Evolutionary conservation across 2,797 vertebrate genomes (phyloP), one percentile per base, ranked within the genome.

Genomic region (Lateolabrax maculatus): DNA sequence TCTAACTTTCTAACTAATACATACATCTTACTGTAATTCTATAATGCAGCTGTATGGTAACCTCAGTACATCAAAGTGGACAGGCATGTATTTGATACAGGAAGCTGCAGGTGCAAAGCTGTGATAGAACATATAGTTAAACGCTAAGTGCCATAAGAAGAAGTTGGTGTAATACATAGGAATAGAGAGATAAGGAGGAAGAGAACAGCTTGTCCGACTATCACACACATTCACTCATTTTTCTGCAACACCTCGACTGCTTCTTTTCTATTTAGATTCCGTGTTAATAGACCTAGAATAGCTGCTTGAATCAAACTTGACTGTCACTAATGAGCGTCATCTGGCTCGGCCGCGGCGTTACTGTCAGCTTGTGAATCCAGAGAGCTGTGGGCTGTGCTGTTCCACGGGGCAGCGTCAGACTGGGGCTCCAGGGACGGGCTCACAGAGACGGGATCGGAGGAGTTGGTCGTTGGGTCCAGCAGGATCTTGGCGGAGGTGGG

Each of bases 331-430:
- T 89, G 86, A 37, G 73, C 39, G 9, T 79, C 58, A 3, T 69
- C 66, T 1, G 81, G 82, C 57, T 85, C 52, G 0, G 44, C 75
- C 44, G 9, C 78, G 0, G 79, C 60, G 55, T 53, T 46, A 2
- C 71, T 78, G 62, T 78, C 71, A 4, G 79, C 62, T 23, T 72
- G 82, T 37, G 84, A 66, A 29, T 85, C 86, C 76, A 71, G 52
- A 1, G 81, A 60, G 69, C 41, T 65, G 53, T 77, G 78, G 15
- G 68, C 68, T 3, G 90, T 90, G 86, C 75, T 66, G 87, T 92
- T 93, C 79, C 79, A 84, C 44, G 5, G 44, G 48, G 34, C 53
- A 0, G 51, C 64, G 0, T 88, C 85, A 2, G 58, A 67, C 61
- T 73, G 84, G 18, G 70, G 73, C 52, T 86, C 87, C 76, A 76